A percentile compares a stretch with the other conserved stretches of the same genome.
phyloP scores from a whole-genome alignment of 2,797 vertebrate genomes.

The Falco columbarius region DNA sequence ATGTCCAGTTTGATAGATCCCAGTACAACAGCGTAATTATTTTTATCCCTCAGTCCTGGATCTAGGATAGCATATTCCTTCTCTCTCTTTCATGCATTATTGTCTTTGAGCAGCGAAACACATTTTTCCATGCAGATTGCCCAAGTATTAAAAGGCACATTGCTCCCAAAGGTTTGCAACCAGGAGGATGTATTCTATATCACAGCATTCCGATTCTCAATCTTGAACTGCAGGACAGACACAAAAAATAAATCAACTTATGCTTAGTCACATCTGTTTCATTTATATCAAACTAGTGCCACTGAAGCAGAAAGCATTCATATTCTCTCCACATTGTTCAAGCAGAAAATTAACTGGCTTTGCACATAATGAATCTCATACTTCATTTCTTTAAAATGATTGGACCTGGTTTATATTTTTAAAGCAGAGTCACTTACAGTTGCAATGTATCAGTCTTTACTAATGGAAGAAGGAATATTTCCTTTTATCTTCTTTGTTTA shows the following conservation, averaged over 20 bases:
- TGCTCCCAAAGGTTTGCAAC: not conserved
- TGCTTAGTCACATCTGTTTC: slow-evolving; percentile 10
- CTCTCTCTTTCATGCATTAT: not conserved
- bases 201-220: not conserved
- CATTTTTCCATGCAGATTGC: not conserved
- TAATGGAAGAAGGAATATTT: not conserved
- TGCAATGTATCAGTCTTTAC: not conserved
- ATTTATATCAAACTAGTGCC: not conserved
- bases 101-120: not conserved
- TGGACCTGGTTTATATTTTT: not conserved
- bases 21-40: not conserved
- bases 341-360: not conserved
- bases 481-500: not conserved
- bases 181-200: not conserved
- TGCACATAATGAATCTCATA: not conserved
- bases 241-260: not conserved
- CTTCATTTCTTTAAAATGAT: not conserved
- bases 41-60: not conserved
- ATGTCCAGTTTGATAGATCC: not conserved
- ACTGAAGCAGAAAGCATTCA: not conserved
- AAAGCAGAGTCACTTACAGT: not conserved
- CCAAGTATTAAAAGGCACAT: not conserved
- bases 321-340: not conserved
- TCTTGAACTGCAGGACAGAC: not conserved
- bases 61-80: not conserved